A percentile compares a stretch with the other conserved stretches of the same genome.
These are phyloP conservation scores for Leucoraja ocellata DNA, from an alignment of 2,797 vertebrate species.

Conservation along the genomic window DNA sequence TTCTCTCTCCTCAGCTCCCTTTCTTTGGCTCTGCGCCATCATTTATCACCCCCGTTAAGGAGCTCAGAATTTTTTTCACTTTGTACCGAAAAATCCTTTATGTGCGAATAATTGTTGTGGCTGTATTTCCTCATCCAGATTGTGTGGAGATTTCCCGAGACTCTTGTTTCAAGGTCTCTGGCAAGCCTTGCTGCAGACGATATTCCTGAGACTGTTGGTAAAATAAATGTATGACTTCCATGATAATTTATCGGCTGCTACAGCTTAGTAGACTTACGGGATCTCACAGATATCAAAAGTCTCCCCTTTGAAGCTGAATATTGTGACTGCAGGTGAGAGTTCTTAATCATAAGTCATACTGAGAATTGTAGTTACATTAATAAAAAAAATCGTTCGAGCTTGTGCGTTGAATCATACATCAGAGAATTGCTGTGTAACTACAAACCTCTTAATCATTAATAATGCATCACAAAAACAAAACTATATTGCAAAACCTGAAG, in stretches of 20 bases:
- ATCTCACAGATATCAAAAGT: not conserved
- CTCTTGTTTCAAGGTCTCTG: not conserved
- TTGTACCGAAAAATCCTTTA: not conserved
- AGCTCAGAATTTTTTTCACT: not conserved
- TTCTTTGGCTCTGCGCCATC: not conserved
- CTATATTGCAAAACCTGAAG: not conserved
- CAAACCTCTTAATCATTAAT: constrained; percentile 18
- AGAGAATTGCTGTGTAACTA: not conserved
- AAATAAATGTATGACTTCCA: not conserved
- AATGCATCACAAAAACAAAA: not conserved
- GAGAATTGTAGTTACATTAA: not conserved
- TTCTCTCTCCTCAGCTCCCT: not conserved
- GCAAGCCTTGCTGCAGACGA: not conserved
- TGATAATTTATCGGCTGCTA: not conserved
- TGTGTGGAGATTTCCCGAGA: not conserved
- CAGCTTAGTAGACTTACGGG: not conserved
- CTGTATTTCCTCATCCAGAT: not conserved
- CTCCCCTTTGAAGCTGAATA: not conserved
- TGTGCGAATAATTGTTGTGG: not conserved
- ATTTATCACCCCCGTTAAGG: not conserved
- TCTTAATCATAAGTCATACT: not conserved
- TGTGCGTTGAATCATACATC: not conserved
- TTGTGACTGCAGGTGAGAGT: not conserved
- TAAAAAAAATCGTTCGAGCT: constrained; percentile 16
- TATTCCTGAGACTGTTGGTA: not conserved